Base-by-base conservation (phyloP, 2,888 invertebrate genomes). In the Nomada fucata region DNA sequence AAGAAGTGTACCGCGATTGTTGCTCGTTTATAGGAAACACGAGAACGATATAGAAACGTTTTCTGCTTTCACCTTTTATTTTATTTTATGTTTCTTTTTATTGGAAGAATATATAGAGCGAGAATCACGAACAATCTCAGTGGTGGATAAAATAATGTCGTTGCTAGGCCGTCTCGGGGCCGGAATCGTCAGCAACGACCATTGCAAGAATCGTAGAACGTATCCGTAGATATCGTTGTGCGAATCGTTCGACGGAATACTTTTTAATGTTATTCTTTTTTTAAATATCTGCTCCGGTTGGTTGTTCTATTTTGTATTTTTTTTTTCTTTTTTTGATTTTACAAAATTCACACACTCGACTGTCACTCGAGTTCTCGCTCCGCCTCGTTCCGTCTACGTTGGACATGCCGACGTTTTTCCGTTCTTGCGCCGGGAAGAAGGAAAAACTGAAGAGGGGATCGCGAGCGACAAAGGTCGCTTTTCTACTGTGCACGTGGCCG, bases 21-120 rank as follows among this genome's bases (percentile, higher is more conserved):
- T 26, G 29, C 15, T 60, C 44, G 65, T 59, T 52, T 13, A 9
- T 23, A 44, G 50, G 23, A 52, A 70, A n/a, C 63, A 20, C 55
- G 55, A 77, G 42, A 55, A 57, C 50, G 63, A 59, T 36, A n/a
- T 36, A 5, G 36, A 36, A 36, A 29, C 20, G 52, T 29, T 7
- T 20, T 26, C 18, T 64, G 11, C 23, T 23, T 20, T 55, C 36
- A 15, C n/a, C 52, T 15, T 60, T 36, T 10, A 11, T 18, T 36
- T 36, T 5, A 10, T 18, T 0, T 20, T 44, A 15, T 52, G 18
- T 5, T n/a, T 55, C 23, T 42, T 7, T n/a, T 9, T 15, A 29
- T 13, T 10, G 23, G 52, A 67, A 60, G 59, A 53, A 68, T 7
- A 36, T 20, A 13, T 44, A 29, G 76, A 23, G 50, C 63, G 42